These are phyloP conservation scores for Osmerus mordax DNA, from an alignment of 2,113 vertebrate species.

Conservation along the genomic window DNA sequence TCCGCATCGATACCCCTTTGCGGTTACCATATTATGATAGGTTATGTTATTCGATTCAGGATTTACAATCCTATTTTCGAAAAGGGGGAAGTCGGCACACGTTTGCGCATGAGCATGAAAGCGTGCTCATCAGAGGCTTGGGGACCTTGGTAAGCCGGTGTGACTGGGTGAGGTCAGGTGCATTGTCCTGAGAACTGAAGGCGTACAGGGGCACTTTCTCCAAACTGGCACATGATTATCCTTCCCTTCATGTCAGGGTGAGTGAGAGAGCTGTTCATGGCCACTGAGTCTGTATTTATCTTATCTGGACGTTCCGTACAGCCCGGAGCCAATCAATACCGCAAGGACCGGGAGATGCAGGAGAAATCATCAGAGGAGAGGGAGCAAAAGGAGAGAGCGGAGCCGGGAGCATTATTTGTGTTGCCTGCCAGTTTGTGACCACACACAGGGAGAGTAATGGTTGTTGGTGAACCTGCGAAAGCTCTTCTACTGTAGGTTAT, in stretches of 20 bases:
- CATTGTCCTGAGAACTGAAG: slow-evolving; percentile 20
- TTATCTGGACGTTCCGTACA: slow-evolving; percentile 51
- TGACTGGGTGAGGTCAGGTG: slow-evolving; percentile 15
- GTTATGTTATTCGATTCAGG: too few relatives aligned
- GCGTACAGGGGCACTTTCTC: slow-evolving; percentile 29
- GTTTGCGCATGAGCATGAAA: too few relatives aligned
- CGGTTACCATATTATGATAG: too few relatives aligned
- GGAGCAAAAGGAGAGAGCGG: slow-evolving; percentile 49
- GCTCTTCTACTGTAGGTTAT: slow-evolving; percentile 42
- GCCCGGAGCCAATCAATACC: slow-evolving; percentile 65
- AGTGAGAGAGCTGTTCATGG: slow-evolving; percentile 60
- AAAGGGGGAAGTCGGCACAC: too few relatives aligned
- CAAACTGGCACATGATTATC: slow-evolving; percentile 48
- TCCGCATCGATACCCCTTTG: too few relatives aligned
- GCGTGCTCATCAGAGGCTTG: too few relatives aligned
- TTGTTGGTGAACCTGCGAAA: slow-evolving; percentile 43
- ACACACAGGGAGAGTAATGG: slow-evolving; percentile 45
- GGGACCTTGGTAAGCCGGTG: too few relatives aligned
- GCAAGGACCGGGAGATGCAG: slow-evolving; percentile 47
- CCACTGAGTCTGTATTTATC: slow-evolving; percentile 67
- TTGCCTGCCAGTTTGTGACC: slow-evolving; percentile 51
- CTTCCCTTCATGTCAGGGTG: slow-evolving; percentile 51
- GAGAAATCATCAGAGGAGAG: slow-evolving; percentile 58
- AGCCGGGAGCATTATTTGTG: slow-evolving; percentile 52
- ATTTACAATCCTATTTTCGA: too few relatives aligned